phyloP scores from a whole-genome alignment of 2,888 invertebrate genomes.

The Microctonus hyperodae region DNA sequence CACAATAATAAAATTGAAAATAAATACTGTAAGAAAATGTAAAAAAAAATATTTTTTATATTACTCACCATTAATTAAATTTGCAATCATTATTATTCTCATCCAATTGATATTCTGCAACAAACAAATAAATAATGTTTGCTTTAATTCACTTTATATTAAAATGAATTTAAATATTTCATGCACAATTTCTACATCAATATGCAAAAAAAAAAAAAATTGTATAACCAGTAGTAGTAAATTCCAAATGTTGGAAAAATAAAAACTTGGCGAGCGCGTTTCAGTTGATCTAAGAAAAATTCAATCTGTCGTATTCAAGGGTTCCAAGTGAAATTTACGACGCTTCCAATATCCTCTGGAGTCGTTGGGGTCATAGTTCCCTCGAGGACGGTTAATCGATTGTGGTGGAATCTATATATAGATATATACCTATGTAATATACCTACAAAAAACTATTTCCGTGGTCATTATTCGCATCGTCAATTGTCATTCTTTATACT shows the following conservation, averaged over 20 bases:
- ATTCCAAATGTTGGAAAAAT: not conserved
- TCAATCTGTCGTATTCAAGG: constrained; percentile 15
- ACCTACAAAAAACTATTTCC: constrained; percentile 25
- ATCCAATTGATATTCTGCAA: not conserved
- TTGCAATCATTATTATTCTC: too few species aligned
- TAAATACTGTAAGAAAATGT: too few species aligned
- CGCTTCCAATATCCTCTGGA: constrained; percentile 9
- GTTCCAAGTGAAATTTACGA: constrained; percentile 19
- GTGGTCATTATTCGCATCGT: constrained; percentile 24
- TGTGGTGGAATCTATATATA: constrained; percentile 3
- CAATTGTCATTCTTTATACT: constrained; percentile 20
- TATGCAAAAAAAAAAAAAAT: not conserved
- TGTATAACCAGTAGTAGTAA: not conserved
- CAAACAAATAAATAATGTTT: not conserved
- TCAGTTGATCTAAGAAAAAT: constrained; percentile 11
- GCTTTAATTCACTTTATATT: too few species aligned
- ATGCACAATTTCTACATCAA: not conserved
- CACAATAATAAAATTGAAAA: too few species aligned
- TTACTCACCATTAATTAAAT: not conserved
- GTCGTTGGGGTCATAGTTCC: not conserved
- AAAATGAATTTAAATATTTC: not conserved
- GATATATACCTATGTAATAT: not conserved
- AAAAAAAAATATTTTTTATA: not conserved
- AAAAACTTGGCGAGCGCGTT: not conserved
- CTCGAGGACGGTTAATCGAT: constrained; percentile 33